A percentile compares a stretch with the other conserved stretches of the same genome.
Evolutionary conservation across 1,140 invertebrate genomes (phyloP).

Genomic region (Apis florea): DNA sequence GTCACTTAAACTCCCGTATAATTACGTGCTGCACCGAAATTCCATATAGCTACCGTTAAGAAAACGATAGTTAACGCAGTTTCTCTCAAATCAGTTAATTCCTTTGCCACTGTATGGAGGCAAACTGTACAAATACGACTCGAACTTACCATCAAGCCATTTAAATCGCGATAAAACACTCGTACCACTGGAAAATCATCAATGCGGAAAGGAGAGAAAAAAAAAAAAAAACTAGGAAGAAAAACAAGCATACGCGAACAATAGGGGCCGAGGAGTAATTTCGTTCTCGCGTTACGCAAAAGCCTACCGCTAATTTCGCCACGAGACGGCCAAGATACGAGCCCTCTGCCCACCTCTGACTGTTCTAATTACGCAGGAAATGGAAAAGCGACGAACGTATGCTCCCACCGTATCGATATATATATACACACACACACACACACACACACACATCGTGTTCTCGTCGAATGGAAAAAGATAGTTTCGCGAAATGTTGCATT

Average conservation of each 20-base stretch:
- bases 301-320: slow-evolving; percentile 17
- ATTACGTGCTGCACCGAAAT: no score
- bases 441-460: neutral
- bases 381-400: slow-evolving; percentile 52
- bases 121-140: no score
- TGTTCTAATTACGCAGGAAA: slow-evolving; percentile 62
- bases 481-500: neutral
- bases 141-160: no score
- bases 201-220: neutral
- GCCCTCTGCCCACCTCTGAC: neutral
- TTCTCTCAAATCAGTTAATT: no score
- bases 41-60: no score
- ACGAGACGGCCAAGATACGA: neutral
- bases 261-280: slow-evolving; percentile 29
- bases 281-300: slow-evolving; percentile 49
- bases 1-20: no score
- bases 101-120: no score
- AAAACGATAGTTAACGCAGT: no score
- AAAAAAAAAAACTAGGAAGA: neutral
- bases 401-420: neutral
- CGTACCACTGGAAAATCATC: neutral
- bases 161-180: no score
- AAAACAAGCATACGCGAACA: slow-evolving; percentile 13
- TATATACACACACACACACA: neutral
- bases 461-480: neutral